A percentile compares a stretch with the other conserved stretches of the same genome.
phyloP scores from a whole-genome alignment of 1,140 invertebrate genomes.

The Latrodectus geometricus region DNA sequence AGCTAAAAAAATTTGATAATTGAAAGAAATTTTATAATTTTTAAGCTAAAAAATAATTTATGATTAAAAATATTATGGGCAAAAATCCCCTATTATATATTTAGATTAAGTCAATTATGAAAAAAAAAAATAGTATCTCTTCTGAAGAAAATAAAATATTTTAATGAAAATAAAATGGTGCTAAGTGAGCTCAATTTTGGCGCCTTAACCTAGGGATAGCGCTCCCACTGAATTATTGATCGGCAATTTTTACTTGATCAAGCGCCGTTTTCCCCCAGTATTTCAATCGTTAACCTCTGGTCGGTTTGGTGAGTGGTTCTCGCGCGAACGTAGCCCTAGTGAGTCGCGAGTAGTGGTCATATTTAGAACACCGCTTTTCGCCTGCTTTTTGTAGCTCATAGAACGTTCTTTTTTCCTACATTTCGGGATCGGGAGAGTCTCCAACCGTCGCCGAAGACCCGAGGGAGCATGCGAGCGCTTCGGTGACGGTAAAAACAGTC shows the following conservation, averaged over 20 bases:
- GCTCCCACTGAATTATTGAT: conserved; percentile 56
- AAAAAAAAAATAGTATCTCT: no score
- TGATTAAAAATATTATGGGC: no score
- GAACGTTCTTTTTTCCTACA: conserved; percentile 19
- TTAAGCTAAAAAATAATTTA: no score
- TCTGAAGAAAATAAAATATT: no score
- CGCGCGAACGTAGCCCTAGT: conserved; percentile 47
- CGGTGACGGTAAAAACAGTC: conserved; percentile 10
- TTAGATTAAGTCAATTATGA: no score
- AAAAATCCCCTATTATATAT: no score
- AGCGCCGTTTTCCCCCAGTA: conserved; percentile 42
- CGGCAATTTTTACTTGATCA: conserved; percentile 59
- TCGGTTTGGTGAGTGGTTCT: conserved; percentile 30
- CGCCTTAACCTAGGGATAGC: conserved; percentile 41
- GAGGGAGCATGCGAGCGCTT: not conserved
- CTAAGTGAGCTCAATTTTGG: conserved; percentile 51
- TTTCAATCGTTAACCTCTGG: conserved; percentile 53
- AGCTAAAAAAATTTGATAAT: no score
- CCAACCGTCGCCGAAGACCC: no score
- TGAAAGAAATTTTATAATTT: no score
- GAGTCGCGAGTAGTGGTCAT: conserved; percentile 36
- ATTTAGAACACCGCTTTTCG: conserved; percentile 38
- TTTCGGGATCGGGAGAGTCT: not conserved
- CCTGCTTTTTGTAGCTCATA: conserved; percentile 33
- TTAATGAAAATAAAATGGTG: no score